Percentiles rank a stretch among this genome's conserved stretches.
phyloP scores from a whole-genome alignment of 1,140 invertebrate genomes.

The Brachionus koreanus region DNA sequence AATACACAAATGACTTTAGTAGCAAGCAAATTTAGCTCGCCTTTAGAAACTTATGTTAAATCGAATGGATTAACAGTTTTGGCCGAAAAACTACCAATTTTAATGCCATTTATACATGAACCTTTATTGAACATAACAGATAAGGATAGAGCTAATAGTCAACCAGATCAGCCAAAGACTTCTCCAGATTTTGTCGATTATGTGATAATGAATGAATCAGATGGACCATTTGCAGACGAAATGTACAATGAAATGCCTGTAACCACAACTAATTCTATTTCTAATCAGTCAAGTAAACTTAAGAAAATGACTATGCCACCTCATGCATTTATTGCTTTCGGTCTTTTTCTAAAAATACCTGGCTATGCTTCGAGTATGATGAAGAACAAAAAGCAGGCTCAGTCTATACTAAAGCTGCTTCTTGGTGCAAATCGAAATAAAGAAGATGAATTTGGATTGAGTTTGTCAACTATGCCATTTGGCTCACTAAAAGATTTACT shows the following conservation, averaged over 20 bases:
- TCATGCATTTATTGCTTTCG: slow-evolving; percentile 82
- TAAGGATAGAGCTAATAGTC: slow-evolving; percentile 64
- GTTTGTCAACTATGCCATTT: slow-evolving; percentile 78
- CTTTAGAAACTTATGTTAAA: too few species aligned
- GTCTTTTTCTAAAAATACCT: slow-evolving; percentile 76
- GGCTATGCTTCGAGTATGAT: slow-evolving; percentile 82
- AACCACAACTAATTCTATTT: not conserved
- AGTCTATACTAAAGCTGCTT: slow-evolving; percentile 75
- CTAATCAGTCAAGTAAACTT: not conserved
- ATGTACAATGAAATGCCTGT: slow-evolving; percentile 47
- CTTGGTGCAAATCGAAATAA: slow-evolving; percentile 84
- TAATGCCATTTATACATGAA: slow-evolving; percentile 64
- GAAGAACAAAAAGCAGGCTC: slow-evolving; percentile 74
- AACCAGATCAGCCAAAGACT: slow-evolving; percentile 47
- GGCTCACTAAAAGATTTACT: slow-evolving; percentile 75
- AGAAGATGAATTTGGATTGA: slow-evolving; percentile 63
- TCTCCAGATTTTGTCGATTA: slow-evolving; percentile 4
- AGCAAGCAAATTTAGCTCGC: too few species aligned
- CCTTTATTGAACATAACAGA: slow-evolving; percentile 29
- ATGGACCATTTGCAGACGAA: slow-evolving; percentile 47
- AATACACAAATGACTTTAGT: too few species aligned
- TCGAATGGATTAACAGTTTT: slow-evolving; percentile 62
- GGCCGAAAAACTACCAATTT: slow-evolving; percentile 75
- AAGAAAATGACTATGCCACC: slow-evolving; percentile 66
- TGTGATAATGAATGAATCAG: slow-evolving; percentile 48